These are phyloP conservation scores for Zygothrica quintamaculata DNA, from an alignment of 2,888 invertebrate genomes.

Conservation along the genomic window DNA sequence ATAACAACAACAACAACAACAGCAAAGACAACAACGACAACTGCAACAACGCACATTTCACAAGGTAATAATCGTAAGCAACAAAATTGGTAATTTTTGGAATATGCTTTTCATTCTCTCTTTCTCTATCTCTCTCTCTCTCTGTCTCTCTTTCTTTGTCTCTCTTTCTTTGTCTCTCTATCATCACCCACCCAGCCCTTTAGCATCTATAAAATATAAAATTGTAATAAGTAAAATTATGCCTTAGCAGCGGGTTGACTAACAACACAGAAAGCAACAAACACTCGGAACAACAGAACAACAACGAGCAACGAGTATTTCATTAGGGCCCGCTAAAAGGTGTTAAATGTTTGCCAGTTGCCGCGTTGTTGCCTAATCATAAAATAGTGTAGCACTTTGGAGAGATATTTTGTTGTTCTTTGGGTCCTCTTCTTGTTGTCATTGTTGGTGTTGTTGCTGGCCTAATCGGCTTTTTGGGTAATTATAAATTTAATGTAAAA, in stretches of 20 bases:
- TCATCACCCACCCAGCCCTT: no score
- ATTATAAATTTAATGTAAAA: slow-evolving; percentile 70
- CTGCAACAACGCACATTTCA: slow-evolving; percentile 53
- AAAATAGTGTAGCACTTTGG: slow-evolving; percentile 67
- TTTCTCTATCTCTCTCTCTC: not conserved
- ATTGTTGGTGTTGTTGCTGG: slow-evolving; percentile 42
- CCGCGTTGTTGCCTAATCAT: slow-evolving; percentile 62
- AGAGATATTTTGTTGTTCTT: slow-evolving; percentile 22
- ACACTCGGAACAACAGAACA: no score
- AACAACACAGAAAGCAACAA: no score
- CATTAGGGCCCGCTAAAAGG: slow-evolving; percentile 65
- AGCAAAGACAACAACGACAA: slow-evolving; percentile 15
- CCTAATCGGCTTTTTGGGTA: slow-evolving; percentile 75
- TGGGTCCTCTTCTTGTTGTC: slow-evolving; percentile 12
- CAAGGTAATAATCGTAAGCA: slow-evolving; percentile 78
- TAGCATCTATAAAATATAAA: slow-evolving; percentile 66
- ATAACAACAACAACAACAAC: slow-evolving; percentile 47
- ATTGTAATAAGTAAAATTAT: slow-evolving; percentile 78
- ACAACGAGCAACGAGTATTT: slow-evolving; percentile 31
- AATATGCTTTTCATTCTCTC: slow-evolving; percentile 58
- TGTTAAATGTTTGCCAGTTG: slow-evolving; percentile 52
- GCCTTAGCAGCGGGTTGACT: slow-evolving; percentile 39
- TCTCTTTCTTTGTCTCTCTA: slow-evolving; percentile 3
- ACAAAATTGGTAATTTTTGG: slow-evolving; percentile 78
- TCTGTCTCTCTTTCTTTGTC: not conserved